Evolutionary conservation across 2,113 vertebrate species (phyloP), one percentile per base, ranked within the genome.

Genomic region (Corydoras sp.): DNA sequence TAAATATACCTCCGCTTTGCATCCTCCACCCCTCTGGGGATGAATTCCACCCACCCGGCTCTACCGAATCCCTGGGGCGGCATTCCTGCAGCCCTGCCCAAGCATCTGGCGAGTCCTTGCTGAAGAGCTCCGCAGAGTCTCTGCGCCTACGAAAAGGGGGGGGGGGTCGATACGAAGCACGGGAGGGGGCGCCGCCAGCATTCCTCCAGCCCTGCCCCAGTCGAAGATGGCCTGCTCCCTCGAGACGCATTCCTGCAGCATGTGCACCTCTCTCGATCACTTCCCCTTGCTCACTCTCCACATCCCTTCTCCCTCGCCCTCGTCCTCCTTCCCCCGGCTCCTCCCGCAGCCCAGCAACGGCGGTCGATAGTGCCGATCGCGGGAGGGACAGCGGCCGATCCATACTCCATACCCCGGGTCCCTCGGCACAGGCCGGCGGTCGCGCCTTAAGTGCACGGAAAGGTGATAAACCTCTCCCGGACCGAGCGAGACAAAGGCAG

Each of bases 291-390:
- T 78, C 76, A 77, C 85, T 80, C 83, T n/a, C n/a, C n/a, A n/a
- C n/a, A n/a, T n/a, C n/a, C n/a, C n/a, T n/a, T n/a, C 15, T 31
- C 50, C 54, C 10, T 62, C 55, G n/a, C 24, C 31, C 51, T 4
- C 55, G 13, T 77, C 82, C 73, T 77, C 86, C 83, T 86, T 80
- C 83, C 84, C 30, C 55, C 15, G 85, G 82, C 85, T 89, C 86
- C 88, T 85, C 87, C 89, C 76, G 88, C 87, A 89, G 88, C 89
- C 87, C 86, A 87, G 89, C 89, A 90, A 90, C 87, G 35, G 62
- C 86, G 83, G 90, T 91, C 90, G 83, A 91, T 91, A 91, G 84
- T 84, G 81, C 88, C 87, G 86, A 90, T 90, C 85, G 88, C 88
- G 88, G 89, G 84, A 82, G 88, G 88, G 88, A 90, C 88, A 83